Conservation (phyloP, 2,797 vertebrate species). For the Syngnathus acus region DNA sequence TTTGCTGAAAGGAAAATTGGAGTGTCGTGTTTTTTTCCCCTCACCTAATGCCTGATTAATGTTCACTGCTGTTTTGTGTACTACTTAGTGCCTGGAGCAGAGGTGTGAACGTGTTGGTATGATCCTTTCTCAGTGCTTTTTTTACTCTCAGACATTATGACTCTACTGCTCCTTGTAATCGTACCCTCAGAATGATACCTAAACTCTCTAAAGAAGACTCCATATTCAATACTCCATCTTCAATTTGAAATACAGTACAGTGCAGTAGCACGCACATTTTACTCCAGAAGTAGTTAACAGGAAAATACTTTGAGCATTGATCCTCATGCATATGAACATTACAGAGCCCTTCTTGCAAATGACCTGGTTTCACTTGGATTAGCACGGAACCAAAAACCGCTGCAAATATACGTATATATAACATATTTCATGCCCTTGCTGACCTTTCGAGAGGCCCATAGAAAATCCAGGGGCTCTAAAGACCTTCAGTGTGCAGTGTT, state of each 20-base stretch:
- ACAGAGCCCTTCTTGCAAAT: neutral
- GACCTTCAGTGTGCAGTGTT: constrained; percentile 45
- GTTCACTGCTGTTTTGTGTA: neutral
- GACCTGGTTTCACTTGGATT: neutral
- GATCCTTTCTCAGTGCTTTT: neutral
- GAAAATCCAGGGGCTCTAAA: constrained; percentile 35
- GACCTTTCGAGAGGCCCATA: constrained; percentile 45
- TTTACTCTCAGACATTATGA: neutral
- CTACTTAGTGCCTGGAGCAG: neutral
- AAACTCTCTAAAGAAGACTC: too few species aligned
- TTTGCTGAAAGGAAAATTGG: neutral
- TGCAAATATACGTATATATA: neutral
- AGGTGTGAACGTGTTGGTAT: neutral
- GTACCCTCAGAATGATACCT: neutral
- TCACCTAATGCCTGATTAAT: neutral
- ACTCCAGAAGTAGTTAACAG: neutral
- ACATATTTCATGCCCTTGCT: constrained; percentile 37
- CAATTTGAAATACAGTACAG: too few species aligned
- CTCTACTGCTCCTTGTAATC: neutral
- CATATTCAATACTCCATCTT: too few species aligned
- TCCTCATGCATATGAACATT: too few species aligned
- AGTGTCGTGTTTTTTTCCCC: neutral
- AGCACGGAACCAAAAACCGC: neutral
- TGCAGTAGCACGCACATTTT: neutral
- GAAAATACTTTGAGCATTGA: too few species aligned